Base-by-base conservation (phyloP, 2,113 vertebrate genomes). In the Ia io region DNA sequence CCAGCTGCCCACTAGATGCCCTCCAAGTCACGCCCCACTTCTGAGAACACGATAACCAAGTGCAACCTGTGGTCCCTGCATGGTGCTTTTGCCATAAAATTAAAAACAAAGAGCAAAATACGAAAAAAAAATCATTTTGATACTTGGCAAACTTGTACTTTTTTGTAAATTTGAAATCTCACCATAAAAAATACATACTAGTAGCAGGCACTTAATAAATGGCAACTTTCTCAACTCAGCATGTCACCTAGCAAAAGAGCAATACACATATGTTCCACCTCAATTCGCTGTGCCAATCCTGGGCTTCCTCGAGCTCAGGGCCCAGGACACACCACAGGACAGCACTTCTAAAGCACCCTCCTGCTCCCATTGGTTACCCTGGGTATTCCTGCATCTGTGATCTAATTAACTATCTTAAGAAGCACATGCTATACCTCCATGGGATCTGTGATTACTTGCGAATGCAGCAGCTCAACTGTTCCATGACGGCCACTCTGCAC, bases 271-370 rank as follows among this genome's bases (percentile, higher is more conserved):
- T 9, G 17, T 32, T 32, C 42, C 2, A 5, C 0, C 53, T n/a
- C 20, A 37, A 71, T 17, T 49, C 22, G 18, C 16, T 2, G 13
- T 1, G 7, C 32, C 6, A 28, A 3, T 4, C 4, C 13, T 3
- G 5, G 40, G 22, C 22, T 32, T 35, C 73, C 32, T 44, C 22
- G 32, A n/a, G 13, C 6, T 2, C 30, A 35, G 53, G 53, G 0
- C 3, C 63, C 4, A 14, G 13, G 16, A 3, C 1, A 9, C 6
- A 1, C 3, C 1, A 4, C 0, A 14, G 9, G 37, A 32, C 47
- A 23, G 44, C 0, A 16, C 53, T 25, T 18, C 59, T 4, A 16
- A 37, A 23, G 20, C 65, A 25, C 17, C 17, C 20, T 9, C 18
- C 4, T 0, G 12, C 2, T 13, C 12, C 28, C 18, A 25, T 2